Evolutionary conservation across 2,113 vertebrate genomes (phyloP).

Genomic region (Crotalus horridus): DNA sequence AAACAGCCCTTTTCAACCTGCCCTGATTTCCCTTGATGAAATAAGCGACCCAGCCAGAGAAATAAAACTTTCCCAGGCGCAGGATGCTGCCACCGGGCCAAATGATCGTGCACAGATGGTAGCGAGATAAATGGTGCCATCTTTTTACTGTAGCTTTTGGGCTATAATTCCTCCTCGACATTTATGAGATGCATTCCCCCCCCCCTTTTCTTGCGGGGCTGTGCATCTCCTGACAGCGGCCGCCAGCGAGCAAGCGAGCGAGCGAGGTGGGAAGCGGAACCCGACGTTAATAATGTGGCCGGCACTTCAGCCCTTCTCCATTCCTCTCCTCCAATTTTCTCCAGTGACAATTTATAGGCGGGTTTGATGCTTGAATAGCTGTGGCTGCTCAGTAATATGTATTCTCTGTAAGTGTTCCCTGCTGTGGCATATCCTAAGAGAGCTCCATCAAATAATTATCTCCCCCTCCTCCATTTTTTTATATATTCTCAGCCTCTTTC

Average conservation of each 20-base stretch:
- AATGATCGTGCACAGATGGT: conserved; percentile 65
- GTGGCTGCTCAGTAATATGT: conserved; percentile 67
- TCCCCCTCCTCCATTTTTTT: conserved; percentile 67
- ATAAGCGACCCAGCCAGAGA: not conserved
- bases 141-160: conserved; percentile 58
- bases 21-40: no score
- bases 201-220: conserved; percentile 38
- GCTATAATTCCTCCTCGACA: conserved; percentile 68
- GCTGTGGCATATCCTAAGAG: conserved; percentile 75
- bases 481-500: conserved; percentile 75
- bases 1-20: not conserved
- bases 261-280: conserved; percentile 50
- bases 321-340: conserved; percentile 63
- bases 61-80: conserved; percentile 42
- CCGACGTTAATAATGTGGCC: conserved; percentile 49
- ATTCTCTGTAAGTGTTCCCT: conserved; percentile 72
- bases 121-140: conserved; percentile 65
- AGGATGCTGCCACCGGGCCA: conserved; percentile 46
- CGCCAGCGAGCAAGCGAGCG: not conserved
- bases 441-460: conserved; percentile 80
- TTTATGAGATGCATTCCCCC: conserved; percentile 63
- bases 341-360: conserved; percentile 71
- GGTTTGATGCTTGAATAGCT: conserved; percentile 68
- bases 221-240: conserved; percentile 47
- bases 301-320: conserved; percentile 58